Evolutionary conservation across 2,797 vertebrate genomes (phyloP).

Genomic region (Brachyrhaphis roseni): DNA sequence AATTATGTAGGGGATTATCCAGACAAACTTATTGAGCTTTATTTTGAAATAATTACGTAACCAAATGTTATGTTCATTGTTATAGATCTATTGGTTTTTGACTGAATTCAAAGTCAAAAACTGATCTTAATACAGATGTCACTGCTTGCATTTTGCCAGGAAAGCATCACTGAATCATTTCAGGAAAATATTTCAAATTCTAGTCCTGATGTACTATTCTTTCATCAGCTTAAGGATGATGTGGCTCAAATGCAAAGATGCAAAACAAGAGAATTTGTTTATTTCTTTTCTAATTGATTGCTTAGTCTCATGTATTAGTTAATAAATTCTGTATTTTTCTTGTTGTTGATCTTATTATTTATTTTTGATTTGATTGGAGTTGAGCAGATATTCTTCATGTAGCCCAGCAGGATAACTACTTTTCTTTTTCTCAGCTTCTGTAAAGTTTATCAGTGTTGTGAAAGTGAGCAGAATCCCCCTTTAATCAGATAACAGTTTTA

Average conservation of each 20-base stretch:
- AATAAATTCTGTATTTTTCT: neutral
- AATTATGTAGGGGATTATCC: neutral
- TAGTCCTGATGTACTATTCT: neutral
- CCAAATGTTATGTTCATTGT: neutral
- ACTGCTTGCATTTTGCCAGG: neutral
- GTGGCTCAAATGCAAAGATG: neutral
- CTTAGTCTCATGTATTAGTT: neutral
- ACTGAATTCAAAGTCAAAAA: neutral
- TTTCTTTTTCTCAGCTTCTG: neutral
- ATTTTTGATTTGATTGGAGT: neutral
- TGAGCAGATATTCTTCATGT: neutral
- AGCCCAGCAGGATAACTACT: neutral
- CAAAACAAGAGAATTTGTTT: neutral
- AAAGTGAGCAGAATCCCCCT: neutral
- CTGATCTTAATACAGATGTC: neutral
- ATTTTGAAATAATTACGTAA: neutral
- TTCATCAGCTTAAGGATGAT: neutral
- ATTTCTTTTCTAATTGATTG: neutral
- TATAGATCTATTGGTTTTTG: neutral
- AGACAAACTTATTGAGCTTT: neutral
- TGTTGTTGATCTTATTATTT: neutral
- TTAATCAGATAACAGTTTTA: neutral
- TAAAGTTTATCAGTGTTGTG: neutral
- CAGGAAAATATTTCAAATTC: neutral
- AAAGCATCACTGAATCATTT: neutral